Evolutionary conservation across 2,888 invertebrate genomes (phyloP).

Genomic region (Polyploca ridens): DNA sequence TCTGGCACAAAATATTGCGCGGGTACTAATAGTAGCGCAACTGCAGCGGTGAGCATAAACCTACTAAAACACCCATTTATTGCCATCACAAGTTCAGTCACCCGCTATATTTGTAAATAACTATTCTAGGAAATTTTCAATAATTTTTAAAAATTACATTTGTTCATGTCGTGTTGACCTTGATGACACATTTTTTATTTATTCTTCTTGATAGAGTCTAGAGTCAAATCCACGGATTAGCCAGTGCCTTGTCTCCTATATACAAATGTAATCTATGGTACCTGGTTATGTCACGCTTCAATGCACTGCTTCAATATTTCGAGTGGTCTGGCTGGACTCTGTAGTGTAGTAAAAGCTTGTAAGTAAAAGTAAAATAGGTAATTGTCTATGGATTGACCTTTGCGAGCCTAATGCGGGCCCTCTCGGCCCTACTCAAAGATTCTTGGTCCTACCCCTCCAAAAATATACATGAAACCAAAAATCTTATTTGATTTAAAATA

Average conservation of each 20-base stretch:
- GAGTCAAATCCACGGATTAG: background rate
- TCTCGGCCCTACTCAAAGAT: too few relatives aligned
- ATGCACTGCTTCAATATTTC: too few relatives aligned
- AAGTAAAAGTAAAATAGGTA: too few relatives aligned
- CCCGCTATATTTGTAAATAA: background rate
- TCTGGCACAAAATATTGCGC: constrained; percentile 13
- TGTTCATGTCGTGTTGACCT: constrained; percentile 5
- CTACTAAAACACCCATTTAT: constrained; percentile 11
- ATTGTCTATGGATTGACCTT: too few relatives aligned
- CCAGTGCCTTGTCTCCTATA: constrained; percentile 2
- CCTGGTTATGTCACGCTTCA: background rate
- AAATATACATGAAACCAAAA: too few relatives aligned
- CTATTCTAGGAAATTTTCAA: background rate
- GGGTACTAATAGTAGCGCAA: constrained; percentile 11
- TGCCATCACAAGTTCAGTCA: constrained; percentile 3
- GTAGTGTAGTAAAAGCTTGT: too few relatives aligned
- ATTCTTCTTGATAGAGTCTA: constrained; percentile 4
- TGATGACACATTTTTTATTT: constrained; percentile 10
- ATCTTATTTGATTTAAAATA: too few relatives aligned
- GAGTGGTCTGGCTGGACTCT: too few relatives aligned
- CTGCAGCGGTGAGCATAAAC: constrained; percentile 10
- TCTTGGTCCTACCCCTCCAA: too few relatives aligned
- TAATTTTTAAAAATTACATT: constrained; percentile 15
- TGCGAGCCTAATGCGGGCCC: too few relatives aligned
- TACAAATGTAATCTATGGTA: too few relatives aligned